Base-by-base conservation (phyloP, 2,797 vertebrate genomes). In the Gymnothorax reevesii region DNA sequence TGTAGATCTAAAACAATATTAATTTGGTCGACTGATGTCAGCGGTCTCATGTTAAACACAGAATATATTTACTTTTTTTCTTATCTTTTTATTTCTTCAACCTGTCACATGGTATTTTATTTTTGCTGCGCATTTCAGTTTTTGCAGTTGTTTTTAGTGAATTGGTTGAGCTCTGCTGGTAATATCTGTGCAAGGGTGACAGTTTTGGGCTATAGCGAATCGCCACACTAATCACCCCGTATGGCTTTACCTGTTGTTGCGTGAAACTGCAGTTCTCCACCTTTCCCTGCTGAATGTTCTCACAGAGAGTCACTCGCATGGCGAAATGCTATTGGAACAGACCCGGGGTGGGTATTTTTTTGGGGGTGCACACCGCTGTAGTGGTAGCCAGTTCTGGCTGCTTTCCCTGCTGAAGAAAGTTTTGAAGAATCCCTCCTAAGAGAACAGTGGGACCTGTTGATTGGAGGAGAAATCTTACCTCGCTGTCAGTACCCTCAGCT, bases 381-480 rank as follows among this genome's bases (percentile, higher is more conserved):
- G 49, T 87, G 90, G 89, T 91, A 92, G 91, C 90, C 92, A 91
- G 87, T 84, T 87, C 54, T 62, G 86, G 71, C 84, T 22, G 52
- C 83, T 69, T 77, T 88, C 33, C 57, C 71, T 57, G n/a, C 49
- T 42, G 59, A 69, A 83, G 77, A 84, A 87, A 86, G 27, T 87
- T n/a, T 55, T 87, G 77, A 71, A 59, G 57, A 0, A 83, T 83
- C 7, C 87, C 82, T 83, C 86, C 88, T 25, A 86, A 62, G 83
- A 80, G 64, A 69, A 22, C 77, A 87, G 87, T 75, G 83, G 77
- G 52, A 64, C 75, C 57, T 82, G 25, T 82, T 87, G 60, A 82
- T 75, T 62, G 87, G 86, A 87, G 87, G 89, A 84, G 88, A 91
- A 92, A 88, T 86, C 82, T 55, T 88, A 83, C 52, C 71, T 90